Percentiles rank a stretch among this genome's conserved stretches.
Evolutionary conservation across 2,888 invertebrate genomes (phyloP).

Genomic region (Catonia carolina): DNA sequence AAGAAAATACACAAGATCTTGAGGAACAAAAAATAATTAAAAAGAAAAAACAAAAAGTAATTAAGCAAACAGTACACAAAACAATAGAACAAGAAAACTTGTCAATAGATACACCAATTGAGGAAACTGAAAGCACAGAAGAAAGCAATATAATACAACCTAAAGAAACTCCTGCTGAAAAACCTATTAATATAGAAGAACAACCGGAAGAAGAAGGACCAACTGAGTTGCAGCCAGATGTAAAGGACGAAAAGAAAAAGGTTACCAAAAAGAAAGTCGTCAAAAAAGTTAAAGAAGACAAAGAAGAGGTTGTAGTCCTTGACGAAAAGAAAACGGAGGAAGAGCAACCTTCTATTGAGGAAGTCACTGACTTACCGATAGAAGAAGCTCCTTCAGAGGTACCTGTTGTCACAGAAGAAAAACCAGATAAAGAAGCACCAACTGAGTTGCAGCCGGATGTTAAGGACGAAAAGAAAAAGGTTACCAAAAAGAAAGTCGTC

Average conservation of each 20-base stretch:
- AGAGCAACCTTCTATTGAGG: constrained; percentile 1
- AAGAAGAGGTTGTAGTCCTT: constrained; percentile 23
- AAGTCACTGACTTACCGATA: constrained; percentile 18
- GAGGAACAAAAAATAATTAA: not conserved
- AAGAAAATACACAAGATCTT: no score
- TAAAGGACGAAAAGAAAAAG: constrained; percentile 20
- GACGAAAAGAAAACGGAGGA: constrained; percentile 14
- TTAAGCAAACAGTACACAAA: not conserved
- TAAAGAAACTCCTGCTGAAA: constrained; percentile 9
- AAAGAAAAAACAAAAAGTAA: not conserved
- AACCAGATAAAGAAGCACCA: not conserved
- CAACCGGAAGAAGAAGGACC: constrained; percentile 2
- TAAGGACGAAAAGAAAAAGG: constrained; percentile 16
- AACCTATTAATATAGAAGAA: not conserved
- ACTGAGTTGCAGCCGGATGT: not conserved
- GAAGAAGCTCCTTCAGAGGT: constrained; percentile 8
- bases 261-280: constrained; percentile 18
- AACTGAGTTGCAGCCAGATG: constrained; percentile 21
- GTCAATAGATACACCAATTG: not conserved
- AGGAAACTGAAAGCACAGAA: constrained; percentile 5
- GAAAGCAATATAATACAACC: constrained; percentile 13
- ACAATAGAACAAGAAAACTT: no score
- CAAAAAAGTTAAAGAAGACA: constrained; percentile 23
- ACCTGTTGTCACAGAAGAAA: constrained; percentile 29
- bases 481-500: constrained; percentile 18